These are phyloP conservation scores for Sciurus carolinensis DNA, from an alignment of 2,797 vertebrate genomes.

Conservation along the genomic window DNA sequence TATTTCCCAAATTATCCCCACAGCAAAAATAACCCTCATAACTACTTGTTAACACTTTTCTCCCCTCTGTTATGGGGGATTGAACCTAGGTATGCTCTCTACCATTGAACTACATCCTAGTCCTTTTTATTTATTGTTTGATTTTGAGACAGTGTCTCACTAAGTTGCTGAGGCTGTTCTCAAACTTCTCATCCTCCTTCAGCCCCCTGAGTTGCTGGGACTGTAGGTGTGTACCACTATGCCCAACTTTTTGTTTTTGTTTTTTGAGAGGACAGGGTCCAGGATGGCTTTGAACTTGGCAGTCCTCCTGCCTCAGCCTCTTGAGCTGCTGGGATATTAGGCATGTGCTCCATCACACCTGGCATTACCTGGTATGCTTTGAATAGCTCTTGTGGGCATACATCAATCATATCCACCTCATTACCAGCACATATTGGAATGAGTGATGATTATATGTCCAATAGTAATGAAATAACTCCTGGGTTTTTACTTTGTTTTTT, in stretches of 20 bases:
- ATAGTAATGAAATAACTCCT: not conserved
- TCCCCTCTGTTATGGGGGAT: too few relatives aligned
- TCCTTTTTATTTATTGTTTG: too few relatives aligned
- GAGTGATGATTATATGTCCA: not conserved
- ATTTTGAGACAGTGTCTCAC: too few relatives aligned
- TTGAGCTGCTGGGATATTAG: too few relatives aligned
- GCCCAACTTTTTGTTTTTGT: not conserved
- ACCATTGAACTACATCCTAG: too few relatives aligned
- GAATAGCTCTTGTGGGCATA: not conserved
- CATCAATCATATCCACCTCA: not conserved
- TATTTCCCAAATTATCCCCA: not conserved
- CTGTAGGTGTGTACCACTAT: too few relatives aligned
- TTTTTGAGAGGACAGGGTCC: not conserved
- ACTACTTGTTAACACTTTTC: not conserved
- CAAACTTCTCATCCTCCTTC: too few relatives aligned
- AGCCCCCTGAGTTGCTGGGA: too few relatives aligned
- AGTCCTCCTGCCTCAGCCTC: too few relatives aligned
- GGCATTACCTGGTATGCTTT: not conserved
- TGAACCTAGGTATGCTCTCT: too few relatives aligned
- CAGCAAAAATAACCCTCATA: slow-evolving; percentile 4
- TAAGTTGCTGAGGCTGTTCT: too few relatives aligned
- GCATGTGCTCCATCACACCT: not conserved
- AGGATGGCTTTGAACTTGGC: not conserved
- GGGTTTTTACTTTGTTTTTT: not conserved
- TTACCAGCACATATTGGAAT: slow-evolving; percentile 10